Evolutionary conservation across 2,888 invertebrate species (phyloP).

Genomic region (Danaus chrysippus): DNA sequence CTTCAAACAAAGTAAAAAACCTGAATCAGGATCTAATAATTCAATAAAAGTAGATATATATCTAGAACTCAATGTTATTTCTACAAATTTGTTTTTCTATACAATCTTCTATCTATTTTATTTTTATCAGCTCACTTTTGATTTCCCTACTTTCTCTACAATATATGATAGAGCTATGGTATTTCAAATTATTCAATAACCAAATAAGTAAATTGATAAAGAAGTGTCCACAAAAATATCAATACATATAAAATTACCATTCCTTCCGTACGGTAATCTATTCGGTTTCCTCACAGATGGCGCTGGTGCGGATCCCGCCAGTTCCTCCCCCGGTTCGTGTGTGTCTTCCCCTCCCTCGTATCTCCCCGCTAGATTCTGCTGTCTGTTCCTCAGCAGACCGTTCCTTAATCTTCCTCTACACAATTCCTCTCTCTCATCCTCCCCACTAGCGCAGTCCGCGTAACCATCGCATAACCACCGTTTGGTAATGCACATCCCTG

Average conservation of each 20-base stretch:
- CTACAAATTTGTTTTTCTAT: too few species aligned
- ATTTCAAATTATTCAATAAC: too few species aligned
- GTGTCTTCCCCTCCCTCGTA: conserved; percentile 22
- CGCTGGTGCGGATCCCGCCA: conserved; percentile 65
- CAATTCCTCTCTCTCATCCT: conserved; percentile 52
- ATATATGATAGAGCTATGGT: too few species aligned
- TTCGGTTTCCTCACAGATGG: conserved; percentile 55
- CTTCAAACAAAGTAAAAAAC: not conserved
- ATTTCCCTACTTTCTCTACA: too few species aligned
- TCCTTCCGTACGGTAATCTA: conserved; percentile 36
- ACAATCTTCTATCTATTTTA: too few species aligned
- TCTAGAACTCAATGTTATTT: too few species aligned
- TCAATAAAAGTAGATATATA: too few species aligned
- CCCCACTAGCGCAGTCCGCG: conserved; percentile 64
- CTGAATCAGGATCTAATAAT: not conserved
- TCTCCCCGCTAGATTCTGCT: conserved; percentile 9
- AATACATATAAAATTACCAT: conserved; percentile 1
- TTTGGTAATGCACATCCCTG: conserved; percentile 61
- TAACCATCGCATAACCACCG: conserved; percentile 74
- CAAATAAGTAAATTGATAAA: too few species aligned
- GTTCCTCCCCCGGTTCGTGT: conserved; percentile 55
- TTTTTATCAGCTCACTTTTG: too few species aligned
- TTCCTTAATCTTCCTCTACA: conserved; percentile 37
- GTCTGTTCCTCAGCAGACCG: not conserved
- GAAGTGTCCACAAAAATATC: not conserved